Conservation (phyloP, 2,888 invertebrate species). For the Molanna angustata region DNA sequence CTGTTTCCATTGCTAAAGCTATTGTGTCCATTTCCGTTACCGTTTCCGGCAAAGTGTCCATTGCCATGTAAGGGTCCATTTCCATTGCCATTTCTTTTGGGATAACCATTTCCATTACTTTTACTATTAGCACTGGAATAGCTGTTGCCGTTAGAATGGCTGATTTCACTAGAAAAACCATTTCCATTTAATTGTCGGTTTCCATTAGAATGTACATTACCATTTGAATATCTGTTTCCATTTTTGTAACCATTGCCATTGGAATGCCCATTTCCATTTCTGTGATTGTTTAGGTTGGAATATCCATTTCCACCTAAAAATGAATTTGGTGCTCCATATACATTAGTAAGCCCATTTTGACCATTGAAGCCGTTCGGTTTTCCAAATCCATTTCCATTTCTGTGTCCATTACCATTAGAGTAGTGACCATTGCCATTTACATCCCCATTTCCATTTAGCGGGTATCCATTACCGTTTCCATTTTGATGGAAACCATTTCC, state of each 20-base stretch:
- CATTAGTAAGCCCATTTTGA: neutral
- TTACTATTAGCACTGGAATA: conserved; percentile 12
- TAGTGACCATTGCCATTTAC: conserved; percentile 1
- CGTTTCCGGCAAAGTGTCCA: conserved; percentile 9
- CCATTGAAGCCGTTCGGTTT: conserved; percentile 23
- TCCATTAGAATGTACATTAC: conserved; percentile 2
- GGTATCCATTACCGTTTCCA: conserved; percentile 9
- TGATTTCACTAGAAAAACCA: neutral
- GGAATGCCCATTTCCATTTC: conserved; percentile 14
- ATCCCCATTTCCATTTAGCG: conserved; percentile 6
- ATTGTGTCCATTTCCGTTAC: conserved; percentile 10
- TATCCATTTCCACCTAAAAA: conserved; percentile 11
- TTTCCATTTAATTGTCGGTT: conserved; percentile 13
- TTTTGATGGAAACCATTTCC: conserved; percentile 19
- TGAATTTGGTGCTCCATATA: too few species aligned
- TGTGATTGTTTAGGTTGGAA: too few species aligned
- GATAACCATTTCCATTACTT: conserved; percentile 20
- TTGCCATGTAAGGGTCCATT: conserved; percentile 20
- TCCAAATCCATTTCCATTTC: conserved; percentile 4
- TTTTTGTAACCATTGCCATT: conserved; percentile 20
- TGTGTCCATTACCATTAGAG: conserved; percentile 11
- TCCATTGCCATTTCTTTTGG: conserved; percentile 1
- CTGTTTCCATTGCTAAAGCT: conserved; percentile 15
- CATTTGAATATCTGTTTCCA: conserved; percentile 14
- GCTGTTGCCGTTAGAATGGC: conserved; percentile 6